A percentile compares a stretch with the other conserved stretches of the same genome.
These are phyloP conservation scores for Noctua pronuba DNA, from an alignment of 2,888 invertebrate species.

Conservation along the genomic window DNA sequence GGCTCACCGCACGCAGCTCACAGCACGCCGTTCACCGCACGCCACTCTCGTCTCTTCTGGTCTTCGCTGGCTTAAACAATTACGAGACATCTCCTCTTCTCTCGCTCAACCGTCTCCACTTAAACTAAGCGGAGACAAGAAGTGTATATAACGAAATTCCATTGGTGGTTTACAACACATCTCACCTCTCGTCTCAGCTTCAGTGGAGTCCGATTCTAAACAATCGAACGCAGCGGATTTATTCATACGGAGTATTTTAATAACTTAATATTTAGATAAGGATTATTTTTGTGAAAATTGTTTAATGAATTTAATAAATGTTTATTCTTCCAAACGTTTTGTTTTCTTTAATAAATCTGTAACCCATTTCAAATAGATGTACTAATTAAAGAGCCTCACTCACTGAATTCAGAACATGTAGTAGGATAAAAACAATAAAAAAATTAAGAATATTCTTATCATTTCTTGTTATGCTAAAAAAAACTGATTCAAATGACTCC, in stretches of 20 bases:
- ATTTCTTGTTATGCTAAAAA: not conserved
- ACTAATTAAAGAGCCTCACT: not conserved
- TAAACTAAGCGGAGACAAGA: no score
- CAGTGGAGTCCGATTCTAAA: not conserved
- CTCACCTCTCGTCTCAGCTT: no score
- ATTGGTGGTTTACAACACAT: no score
- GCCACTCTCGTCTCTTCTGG: no score
- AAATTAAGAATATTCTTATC: not conserved
- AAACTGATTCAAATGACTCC: not conserved
- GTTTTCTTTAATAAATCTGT: not conserved
- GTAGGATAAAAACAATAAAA: not conserved
- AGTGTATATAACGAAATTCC: no score
- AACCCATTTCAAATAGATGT: not conserved
- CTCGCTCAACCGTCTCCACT: no score
- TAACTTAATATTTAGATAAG: not conserved
- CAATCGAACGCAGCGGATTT: slow-evolving; percentile 2
- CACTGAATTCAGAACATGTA: not conserved
- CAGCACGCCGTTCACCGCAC: no score
- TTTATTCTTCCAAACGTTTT: not conserved
- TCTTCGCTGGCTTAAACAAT: no score
- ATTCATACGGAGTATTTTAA: not conserved
- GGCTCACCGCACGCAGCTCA: no score
- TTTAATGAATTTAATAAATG: not conserved
- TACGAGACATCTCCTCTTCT: no score
- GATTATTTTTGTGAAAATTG: not conserved